Percentiles rank a stretch among this genome's conserved stretches.
Evolutionary conservation across 2,888 invertebrate species (phyloP).

Genomic region (Lacanobia oleracea): DNA sequence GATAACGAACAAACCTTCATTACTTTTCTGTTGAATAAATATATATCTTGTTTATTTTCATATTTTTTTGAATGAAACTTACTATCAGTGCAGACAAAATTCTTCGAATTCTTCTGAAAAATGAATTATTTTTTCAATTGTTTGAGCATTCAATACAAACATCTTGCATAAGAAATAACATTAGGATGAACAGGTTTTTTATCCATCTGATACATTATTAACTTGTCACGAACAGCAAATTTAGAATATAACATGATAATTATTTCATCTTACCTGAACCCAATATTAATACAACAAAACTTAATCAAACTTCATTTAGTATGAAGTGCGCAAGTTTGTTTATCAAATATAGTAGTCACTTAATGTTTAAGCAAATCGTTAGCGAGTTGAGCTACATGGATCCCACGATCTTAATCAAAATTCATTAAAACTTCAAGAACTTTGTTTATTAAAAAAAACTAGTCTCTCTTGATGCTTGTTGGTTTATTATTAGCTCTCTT

Average conservation of each 20-base stretch:
- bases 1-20: background rate
- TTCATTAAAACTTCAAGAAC: constrained; percentile 42
- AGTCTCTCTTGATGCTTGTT: background rate
- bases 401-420: constrained; percentile 37
- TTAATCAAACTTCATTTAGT: constrained; percentile 30
- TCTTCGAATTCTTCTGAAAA: too few species aligned
- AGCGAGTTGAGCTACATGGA: constrained; percentile 22
- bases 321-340: constrained; percentile 45
- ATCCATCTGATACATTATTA: too few species aligned
- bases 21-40: too few species aligned
- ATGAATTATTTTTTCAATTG: too few species aligned
- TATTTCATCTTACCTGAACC: background rate
- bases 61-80: too few species aligned
- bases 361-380: constrained; percentile 43
- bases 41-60: too few species aligned
- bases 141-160: too few species aligned
- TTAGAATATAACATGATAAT: background rate
- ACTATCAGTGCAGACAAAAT: too few species aligned
- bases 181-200: too few species aligned
- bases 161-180: too few species aligned
- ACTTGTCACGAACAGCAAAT: too few species aligned
- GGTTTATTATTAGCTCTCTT: background rate
- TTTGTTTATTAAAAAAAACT: constrained; percentile 21
- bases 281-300: constrained; percentile 14
- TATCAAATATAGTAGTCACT: constrained; percentile 31